A percentile compares a stretch with the other conserved stretches of the same genome.
Conservation (phyloP, 2,888 invertebrate genomes). For the Metallyticus violacea region DNA sequence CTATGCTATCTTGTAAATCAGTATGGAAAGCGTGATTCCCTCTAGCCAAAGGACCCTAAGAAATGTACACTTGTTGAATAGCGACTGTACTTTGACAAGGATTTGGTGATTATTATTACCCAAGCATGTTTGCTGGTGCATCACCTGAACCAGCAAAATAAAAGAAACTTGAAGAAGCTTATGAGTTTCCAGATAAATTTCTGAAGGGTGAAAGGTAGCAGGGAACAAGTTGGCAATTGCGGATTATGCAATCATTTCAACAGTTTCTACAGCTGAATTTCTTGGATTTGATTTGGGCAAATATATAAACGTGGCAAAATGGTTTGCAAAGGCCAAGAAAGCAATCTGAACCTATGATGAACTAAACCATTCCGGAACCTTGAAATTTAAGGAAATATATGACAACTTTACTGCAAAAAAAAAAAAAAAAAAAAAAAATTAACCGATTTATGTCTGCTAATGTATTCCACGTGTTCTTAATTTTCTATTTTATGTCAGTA, state of each 20-base stretch:
- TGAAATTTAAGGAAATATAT: slow-evolving; percentile 29
- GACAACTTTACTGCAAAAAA: slow-evolving; percentile 25
- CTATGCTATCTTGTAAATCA: slow-evolving; percentile 64
- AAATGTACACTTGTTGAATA: slow-evolving; percentile 63
- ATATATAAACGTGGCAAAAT: slow-evolving; percentile 64
- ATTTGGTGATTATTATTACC: slow-evolving; percentile 56
- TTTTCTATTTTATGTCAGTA: background rate
- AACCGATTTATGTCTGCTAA: background rate
- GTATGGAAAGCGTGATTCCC: slow-evolving; percentile 60
- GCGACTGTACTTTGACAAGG: slow-evolving; percentile 60
- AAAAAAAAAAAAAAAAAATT: too few species aligned
- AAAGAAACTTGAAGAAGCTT: slow-evolving; percentile 65
- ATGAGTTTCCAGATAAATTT: slow-evolving; percentile 68
- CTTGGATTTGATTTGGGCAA: slow-evolving; percentile 64
- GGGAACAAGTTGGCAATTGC: slow-evolving; percentile 74
- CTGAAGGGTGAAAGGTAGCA: slow-evolving; percentile 66
- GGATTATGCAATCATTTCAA: slow-evolving; percentile 66
- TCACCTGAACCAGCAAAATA: slow-evolving; percentile 64
- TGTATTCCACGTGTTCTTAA: background rate
- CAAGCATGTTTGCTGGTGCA: slow-evolving; percentile 59
- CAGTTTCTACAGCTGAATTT: slow-evolving; percentile 67
- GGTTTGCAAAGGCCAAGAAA: slow-evolving; percentile 58
- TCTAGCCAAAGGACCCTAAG: slow-evolving; percentile 68
- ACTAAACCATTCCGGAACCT: slow-evolving; percentile 24
- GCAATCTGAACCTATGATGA: slow-evolving; percentile 59